phyloP scores from a whole-genome alignment of 2,888 invertebrate genomes.

The Saturnia japonica region DNA sequence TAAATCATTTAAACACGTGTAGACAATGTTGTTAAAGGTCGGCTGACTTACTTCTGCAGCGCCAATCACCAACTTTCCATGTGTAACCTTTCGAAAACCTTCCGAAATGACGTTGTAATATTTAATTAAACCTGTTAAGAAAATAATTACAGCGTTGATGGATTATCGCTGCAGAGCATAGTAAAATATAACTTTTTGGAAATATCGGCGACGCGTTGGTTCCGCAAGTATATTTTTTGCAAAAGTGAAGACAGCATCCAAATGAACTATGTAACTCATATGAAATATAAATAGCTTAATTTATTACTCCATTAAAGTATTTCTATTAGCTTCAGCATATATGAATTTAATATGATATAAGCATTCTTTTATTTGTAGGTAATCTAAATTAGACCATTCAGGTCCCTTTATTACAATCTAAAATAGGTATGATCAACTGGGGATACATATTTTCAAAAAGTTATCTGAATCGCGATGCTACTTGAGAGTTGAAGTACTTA shows the following conservation, averaged over 20 bases:
- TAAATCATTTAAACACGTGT: conserved; percentile 3
- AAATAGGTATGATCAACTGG: not conserved
- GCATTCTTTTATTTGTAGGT: not conserved
- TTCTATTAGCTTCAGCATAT: not conserved
- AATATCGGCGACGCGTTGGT: not conserved
- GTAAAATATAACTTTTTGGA: not conserved
- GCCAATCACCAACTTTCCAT: conserved; percentile 54
- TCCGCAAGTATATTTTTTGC: not conserved
- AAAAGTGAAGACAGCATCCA: not conserved
- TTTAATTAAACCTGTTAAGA: conserved; percentile 40
- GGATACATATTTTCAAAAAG: not conserved
- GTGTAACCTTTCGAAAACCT: conserved; percentile 66
- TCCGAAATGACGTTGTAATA: conserved; percentile 39
- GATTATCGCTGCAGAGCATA: not conserved
- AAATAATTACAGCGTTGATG: conserved; percentile 1
- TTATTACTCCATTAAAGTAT: not conserved
- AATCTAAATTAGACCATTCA: not conserved
- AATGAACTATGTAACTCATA: not conserved
- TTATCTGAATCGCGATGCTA: not conserved
- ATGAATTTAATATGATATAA: not conserved
- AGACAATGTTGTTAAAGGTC: conserved; percentile 7
- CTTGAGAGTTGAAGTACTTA: not conserved
- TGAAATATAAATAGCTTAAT: not conserved
- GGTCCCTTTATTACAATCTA: not conserved
- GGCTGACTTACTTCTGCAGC: conserved; percentile 1